Evolutionary conservation across 2,113 vertebrate species (phyloP).

Genomic region (Prunella himalayana): DNA sequence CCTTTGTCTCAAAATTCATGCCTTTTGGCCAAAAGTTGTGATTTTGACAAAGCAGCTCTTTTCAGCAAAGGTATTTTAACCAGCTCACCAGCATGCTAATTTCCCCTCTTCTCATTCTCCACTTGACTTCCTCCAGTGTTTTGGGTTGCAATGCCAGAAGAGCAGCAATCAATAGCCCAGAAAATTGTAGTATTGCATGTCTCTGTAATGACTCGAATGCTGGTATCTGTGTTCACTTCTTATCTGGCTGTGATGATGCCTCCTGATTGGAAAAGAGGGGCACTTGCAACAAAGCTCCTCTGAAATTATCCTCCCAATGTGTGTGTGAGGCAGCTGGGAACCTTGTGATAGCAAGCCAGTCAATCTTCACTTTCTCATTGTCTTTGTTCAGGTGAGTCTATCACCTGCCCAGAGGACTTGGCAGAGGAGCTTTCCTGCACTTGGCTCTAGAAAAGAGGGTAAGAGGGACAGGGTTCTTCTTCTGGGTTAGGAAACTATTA

Average conservation of each 20-base stretch:
- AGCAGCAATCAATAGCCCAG: constrained; percentile 39
- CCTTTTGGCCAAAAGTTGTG: background rate
- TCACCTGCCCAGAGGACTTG: background rate
- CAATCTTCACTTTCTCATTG: constrained; percentile 48
- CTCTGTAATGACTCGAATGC: background rate
- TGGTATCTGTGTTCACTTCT: background rate
- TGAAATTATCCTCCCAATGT: background rate
- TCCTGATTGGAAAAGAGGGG: constrained; percentile 16
- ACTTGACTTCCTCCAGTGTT: constrained; percentile 12
- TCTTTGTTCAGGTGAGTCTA: background rate
- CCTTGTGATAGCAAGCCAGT: constrained; percentile 13
- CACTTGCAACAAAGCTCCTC: background rate
- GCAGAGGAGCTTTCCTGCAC: background rate
- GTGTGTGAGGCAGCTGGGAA: background rate
- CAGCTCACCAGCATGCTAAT: background rate
- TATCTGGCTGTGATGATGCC: background rate
- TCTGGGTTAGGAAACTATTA: background rate
- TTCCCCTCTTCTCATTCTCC: background rate
- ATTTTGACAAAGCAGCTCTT: background rate
- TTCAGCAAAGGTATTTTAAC: background rate
- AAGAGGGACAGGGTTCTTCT: background rate
- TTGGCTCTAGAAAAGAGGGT: background rate
- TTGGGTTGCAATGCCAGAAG: background rate
- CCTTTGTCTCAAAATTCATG: background rate
- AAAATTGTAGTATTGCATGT: constrained; percentile 1